Evolutionary conservation across 2,888 invertebrate genomes (phyloP), one percentile per base, ranked within the genome.

Genomic region (Hyposoter dolosus): DNA sequence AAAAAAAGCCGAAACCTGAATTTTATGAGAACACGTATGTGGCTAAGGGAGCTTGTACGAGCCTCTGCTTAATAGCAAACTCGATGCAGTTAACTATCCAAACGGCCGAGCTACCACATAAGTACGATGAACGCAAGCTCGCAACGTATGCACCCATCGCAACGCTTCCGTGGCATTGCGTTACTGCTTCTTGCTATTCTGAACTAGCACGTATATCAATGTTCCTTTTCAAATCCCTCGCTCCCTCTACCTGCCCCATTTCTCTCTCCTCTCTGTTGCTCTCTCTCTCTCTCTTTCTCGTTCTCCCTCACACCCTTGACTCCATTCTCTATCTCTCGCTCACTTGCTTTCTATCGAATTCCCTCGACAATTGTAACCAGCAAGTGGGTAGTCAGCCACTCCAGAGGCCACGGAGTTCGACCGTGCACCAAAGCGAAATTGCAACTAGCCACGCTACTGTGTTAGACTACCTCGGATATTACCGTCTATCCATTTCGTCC

Each of bases 131-230:
- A 87, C 81, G 86, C 85, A 87, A 90, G 87, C 88, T 88, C 81
- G 89, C 89, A 91, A 92, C 90, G 89, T 91, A 91, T 92, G 90
- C 91, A 88, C 83, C 90, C 88, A 91, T 91, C 91, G 88, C 79
- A 85, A 83, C 82, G 88, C 87, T 92, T 92, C 91, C 92, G 88
- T 89, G 87, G 88, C 90, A 90, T 92, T 91, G 90, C 90, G 88
- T 92, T 91, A 91, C 90, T 84, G 85, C 88, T 91, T 90, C 90
- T 90, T 89, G 89, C 88, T 85, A 86, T 82, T 83, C 74, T 63
- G 76, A 78, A 68, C 60, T 53, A 75, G 66, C 89, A 88, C 89
- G 89, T 91, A 90, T 90, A 91, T 91, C 91, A 91, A 88, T 88
- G 90, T 87, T 86, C 86, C 88, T 83, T 88, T 88, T 79, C 82